These are phyloP conservation scores for Pygocentrus nattereri DNA, from an alignment of 2,797 vertebrate species.

Conservation along the genomic window DNA sequence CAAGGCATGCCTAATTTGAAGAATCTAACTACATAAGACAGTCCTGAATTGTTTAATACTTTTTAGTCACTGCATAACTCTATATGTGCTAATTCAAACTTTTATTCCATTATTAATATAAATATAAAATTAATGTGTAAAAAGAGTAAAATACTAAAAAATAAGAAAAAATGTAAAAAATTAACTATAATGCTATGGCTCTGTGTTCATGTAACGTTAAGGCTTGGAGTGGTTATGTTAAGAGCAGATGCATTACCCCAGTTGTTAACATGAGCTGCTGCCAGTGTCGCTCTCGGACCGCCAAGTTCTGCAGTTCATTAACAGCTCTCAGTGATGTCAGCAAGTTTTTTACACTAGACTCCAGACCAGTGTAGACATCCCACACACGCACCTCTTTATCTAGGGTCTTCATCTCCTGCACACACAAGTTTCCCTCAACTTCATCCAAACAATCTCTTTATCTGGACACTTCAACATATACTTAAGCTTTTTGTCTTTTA, in stretches of 20 bases:
- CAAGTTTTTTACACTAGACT: constrained; percentile 78
- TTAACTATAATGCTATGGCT: no score
- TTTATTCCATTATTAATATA: no score
- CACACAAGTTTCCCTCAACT: not conserved
- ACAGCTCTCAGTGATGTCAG: constrained; percentile 82
- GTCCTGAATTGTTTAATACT: no score
- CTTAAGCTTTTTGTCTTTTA: not conserved
- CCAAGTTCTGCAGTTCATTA: constrained; percentile 80
- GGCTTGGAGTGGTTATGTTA: not conserved
- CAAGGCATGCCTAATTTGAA: no score
- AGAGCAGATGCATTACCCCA: constrained; percentile 53
- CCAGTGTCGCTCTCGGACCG: constrained; percentile 79
- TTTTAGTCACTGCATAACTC: no score
- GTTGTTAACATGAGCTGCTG: constrained; percentile 82
- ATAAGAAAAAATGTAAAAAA: no score
- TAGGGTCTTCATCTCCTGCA: constrained; percentile 81
- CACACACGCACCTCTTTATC: constrained; percentile 81
- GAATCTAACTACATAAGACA: no score
- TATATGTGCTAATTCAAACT: no score
- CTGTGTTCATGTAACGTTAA: not conserved
- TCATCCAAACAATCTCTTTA: not conserved
- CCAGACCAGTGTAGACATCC: constrained; percentile 75
- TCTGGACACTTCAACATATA: not conserved
- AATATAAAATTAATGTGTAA: no score
- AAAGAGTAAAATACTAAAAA: no score